Conservation (phyloP, 2,797 vertebrate genomes). For the Taenioides sp. region DNA sequence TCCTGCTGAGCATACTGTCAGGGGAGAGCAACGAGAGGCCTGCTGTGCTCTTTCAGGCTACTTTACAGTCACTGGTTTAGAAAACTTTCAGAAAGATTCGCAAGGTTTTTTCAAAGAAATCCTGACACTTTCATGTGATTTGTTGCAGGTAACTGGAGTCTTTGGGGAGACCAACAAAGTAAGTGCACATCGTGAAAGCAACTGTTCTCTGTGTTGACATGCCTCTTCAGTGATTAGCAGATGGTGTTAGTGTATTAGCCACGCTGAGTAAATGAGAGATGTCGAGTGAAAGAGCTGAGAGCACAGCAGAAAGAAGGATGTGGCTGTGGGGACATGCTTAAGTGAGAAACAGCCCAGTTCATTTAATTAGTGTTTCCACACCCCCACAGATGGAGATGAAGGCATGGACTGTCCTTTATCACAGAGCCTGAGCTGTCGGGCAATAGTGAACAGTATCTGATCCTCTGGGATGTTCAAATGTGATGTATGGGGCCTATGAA, state of each 20-base stretch:
- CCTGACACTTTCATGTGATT: constrained; percentile 37
- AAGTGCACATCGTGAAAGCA: constrained; percentile 68
- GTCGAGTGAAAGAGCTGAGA: constrained; percentile 26
- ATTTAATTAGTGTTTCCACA: constrained; percentile 56
- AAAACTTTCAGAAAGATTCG: constrained; percentile 22
- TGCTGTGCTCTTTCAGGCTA: constrained; percentile 24
- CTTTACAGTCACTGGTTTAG: constrained; percentile 31
- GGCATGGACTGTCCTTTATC: constrained; percentile 23
- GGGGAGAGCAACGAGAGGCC: constrained; percentile 34
- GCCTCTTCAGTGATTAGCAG: constrained; percentile 50
- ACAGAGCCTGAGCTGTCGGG: constrained; percentile 25
- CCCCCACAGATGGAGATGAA: constrained; percentile 39
- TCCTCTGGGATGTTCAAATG: constrained; percentile 38
- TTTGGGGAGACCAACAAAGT: constrained; percentile 98
- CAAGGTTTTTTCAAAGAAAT: neutral
- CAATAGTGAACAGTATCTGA: constrained; percentile 50
- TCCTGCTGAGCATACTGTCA: constrained; percentile 65
- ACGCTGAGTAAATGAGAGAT: constrained; percentile 50
- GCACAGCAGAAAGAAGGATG: constrained; percentile 9
- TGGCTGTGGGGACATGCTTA: constrained; percentile 21
- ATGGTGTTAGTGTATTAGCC: constrained; percentile 56
- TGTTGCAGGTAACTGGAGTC: constrained; percentile 93
- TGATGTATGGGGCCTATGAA: constrained; percentile 45
- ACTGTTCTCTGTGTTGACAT: neutral
- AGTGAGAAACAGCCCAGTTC: constrained; percentile 41